Conservation (phyloP, 2,888 invertebrate genomes). For the Hemaris fuciformis region DNA sequence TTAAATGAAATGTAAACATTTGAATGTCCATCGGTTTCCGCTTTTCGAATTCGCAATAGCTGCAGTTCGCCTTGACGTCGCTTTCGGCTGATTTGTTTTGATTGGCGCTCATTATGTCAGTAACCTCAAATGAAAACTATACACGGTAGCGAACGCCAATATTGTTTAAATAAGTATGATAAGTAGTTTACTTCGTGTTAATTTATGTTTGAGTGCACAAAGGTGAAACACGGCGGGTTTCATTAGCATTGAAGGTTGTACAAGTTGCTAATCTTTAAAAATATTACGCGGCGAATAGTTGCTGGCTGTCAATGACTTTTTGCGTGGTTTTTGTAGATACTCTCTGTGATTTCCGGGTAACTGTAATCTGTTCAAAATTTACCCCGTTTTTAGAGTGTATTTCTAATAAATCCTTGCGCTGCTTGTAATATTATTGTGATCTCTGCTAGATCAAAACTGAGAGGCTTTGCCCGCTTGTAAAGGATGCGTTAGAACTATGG, state of each 20-base stretch:
- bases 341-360: not conserved
- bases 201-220: not conserved
- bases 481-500: no score
- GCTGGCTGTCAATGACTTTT: not conserved
- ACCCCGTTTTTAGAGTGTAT: no score
- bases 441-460: not conserved
- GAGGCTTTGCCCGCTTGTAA: no score
- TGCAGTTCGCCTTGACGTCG: constrained; percentile 4
- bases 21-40: not conserved
- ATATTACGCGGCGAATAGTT: not conserved
- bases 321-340: not conserved
- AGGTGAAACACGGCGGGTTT: not conserved
- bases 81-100: constrained; percentile 1
- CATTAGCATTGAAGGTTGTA: not conserved
- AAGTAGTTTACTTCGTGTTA: not conserved
- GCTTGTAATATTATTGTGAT: no score
- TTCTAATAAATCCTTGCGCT: no score
- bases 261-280: not conserved
- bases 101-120: constrained; percentile 9
- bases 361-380: no score
- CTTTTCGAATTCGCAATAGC: not conserved
- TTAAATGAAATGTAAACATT: not conserved
- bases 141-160: not conserved
- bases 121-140: not conserved
- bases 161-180: not conserved